Conservation (phyloP, 1,140 invertebrate species). For the Cyrtorhinus lividipennis region DNA sequence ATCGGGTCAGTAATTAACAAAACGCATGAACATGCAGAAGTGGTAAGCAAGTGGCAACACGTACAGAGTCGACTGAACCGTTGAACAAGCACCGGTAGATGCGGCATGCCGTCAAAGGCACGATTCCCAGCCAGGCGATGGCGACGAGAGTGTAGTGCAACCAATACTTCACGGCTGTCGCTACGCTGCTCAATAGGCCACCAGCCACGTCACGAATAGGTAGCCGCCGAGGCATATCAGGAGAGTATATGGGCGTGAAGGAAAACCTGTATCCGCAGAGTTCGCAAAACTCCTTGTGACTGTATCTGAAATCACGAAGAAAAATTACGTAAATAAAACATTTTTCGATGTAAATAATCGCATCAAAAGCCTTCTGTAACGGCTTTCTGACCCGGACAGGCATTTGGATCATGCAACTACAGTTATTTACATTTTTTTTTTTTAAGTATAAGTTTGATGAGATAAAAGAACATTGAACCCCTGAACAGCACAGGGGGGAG, state of each 20-base stretch:
- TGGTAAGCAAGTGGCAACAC: neutral
- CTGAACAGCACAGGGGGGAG: too few species aligned
- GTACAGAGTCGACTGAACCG: constrained; percentile 59
- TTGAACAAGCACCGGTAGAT: constrained; percentile 87
- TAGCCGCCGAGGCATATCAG: constrained; percentile 93
- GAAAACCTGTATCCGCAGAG: constrained; percentile 92
- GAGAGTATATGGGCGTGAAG: constrained; percentile 97
- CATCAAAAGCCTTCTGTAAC: too few species aligned
- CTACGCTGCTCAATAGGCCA: constrained; percentile 75
- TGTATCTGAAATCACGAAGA: constrained; percentile 36
- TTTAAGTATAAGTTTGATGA: too few species aligned
- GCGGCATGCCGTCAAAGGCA: constrained; percentile 90
- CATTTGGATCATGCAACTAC: too few species aligned
- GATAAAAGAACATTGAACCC: too few species aligned
- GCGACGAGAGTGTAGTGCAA: constrained; percentile 92
- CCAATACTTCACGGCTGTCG: constrained; percentile 88
- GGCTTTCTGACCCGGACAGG: too few species aligned
- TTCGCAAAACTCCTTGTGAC: constrained; percentile 97
- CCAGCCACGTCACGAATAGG: constrained; percentile 80
- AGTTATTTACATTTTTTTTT: too few species aligned
- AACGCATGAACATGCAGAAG: too few species aligned
- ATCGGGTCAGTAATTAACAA: neutral
- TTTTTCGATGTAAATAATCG: too few species aligned
- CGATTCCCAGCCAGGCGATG: constrained; percentile 93
- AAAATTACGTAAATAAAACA: neutral